Base-by-base conservation (phyloP, 2,888 invertebrate species). In the Tanypteryx hageni region DNA sequence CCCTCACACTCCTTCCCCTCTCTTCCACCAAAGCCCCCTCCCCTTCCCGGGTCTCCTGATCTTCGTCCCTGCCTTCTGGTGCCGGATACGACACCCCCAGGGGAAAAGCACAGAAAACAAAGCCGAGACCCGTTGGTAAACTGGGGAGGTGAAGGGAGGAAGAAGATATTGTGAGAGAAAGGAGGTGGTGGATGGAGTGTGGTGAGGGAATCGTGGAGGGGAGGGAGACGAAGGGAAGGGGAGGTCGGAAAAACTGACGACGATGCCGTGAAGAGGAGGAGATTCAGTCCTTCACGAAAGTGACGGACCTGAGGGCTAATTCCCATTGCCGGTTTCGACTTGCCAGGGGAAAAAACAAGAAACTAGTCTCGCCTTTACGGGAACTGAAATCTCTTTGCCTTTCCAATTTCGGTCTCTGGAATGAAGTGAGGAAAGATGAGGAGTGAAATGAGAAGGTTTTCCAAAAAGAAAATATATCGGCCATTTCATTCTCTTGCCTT, bases 321-420 rank as follows among this genome's bases (percentile, higher is more conserved):
- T 83, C 44, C 83, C n/a, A n/a, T n/a, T n/a, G n/a, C n/a, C n/a
- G n/a, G 57, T 44, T 16, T 83, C 83, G 57, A 83, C 83, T 57
- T 83, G 11, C n/a, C 83, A 27, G 2, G n/a, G 16, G 27, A n/a
- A 22, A 22, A 9, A 18, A 11, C 13, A 11, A 22, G 81, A 56
- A 56, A 85, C n/a, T 13, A 27, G 14, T 27, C 86, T 61, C 86
- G 61, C 89, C 44, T 89, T 44, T 89, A 64, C 89, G 89, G 89
- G 44, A 83, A 57, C 83, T 83, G 83, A 59, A 89, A 89, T 61
- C 89, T 89, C 89, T 89, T 89, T 89, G 89, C 89, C 64, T 89
- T 89, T 89, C 89, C 89, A 89, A 89, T 89, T 89, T 89, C 44
- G 64, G 64, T 13, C 44, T 27, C 61, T 44, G 89, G 64, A 89